These are phyloP conservation scores for Sciurus niger DNA, from an alignment of 2,113 vertebrate genomes.

Conservation along the genomic window DNA sequence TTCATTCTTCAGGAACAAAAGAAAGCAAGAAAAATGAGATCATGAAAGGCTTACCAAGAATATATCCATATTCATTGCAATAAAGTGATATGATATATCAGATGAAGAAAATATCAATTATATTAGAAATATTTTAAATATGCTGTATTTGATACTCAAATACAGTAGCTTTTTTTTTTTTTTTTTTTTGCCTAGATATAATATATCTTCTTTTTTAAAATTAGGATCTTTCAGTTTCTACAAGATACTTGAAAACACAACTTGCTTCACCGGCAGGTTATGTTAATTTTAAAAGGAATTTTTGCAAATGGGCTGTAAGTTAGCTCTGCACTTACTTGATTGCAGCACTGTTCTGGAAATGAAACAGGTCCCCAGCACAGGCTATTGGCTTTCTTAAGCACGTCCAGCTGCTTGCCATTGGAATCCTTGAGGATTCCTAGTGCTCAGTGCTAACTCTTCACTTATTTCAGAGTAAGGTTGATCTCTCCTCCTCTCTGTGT, in stretches of 20 bases:
- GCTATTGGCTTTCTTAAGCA: background rate
- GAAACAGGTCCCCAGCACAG: background rate
- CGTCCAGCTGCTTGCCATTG: background rate
- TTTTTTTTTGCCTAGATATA: background rate
- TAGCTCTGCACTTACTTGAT: background rate
- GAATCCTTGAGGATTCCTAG: background rate
- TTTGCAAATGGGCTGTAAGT: background rate
- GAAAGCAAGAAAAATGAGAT: background rate
- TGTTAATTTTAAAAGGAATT: conserved; percentile 16
- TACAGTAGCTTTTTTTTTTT: background rate
- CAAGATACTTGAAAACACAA: background rate
- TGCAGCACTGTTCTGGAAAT: background rate
- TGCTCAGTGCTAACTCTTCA: background rate
- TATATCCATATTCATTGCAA: background rate
- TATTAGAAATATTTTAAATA: background rate
- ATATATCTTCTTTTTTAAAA: background rate
- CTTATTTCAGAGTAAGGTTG: background rate
- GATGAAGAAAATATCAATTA: background rate
- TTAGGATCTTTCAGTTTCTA: background rate
- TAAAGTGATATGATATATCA: background rate
- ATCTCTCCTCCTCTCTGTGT: background rate
- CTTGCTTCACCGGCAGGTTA: background rate
- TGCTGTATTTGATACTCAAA: background rate
- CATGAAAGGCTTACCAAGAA: background rate
- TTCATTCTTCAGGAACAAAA: background rate